Evolutionary conservation across 2,113 vertebrate species (phyloP).

Genomic region (Polypterus bichir): DNA sequence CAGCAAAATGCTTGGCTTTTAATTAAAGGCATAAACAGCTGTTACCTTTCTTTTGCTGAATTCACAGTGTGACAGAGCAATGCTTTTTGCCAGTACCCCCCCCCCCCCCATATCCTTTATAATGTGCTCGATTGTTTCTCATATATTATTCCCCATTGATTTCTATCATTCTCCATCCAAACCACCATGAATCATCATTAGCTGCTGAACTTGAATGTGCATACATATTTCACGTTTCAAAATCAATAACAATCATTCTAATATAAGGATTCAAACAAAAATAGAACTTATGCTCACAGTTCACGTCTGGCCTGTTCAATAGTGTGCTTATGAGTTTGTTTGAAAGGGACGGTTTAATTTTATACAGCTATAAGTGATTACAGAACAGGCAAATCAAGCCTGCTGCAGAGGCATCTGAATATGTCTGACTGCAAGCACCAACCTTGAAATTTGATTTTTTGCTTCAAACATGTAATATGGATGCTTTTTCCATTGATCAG

Average conservation of each 20-base stretch:
- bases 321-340: no score
- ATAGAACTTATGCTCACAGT: no score
- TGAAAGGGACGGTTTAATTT: no score
- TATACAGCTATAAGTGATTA: no score
- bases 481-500: no score
- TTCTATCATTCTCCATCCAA: constrained; percentile 48
- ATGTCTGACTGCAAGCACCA: no score
- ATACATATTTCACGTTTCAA: constrained; percentile 36
- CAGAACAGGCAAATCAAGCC: no score
- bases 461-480: no score
- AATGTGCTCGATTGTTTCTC: constrained; percentile 51
- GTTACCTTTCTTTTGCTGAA: neutral
- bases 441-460: no score
- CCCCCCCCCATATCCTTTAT: constrained; percentile 44
- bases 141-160: constrained; percentile 61
- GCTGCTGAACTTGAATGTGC: constrained; percentile 22
- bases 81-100: constrained; percentile 22
- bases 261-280: neutral
- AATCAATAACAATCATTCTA: constrained; percentile 31
- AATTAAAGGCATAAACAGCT: neutral
- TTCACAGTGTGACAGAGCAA: neutral
- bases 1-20: neutral
- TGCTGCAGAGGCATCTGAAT: no score
- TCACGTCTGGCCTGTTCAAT: no score
- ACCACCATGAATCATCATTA: constrained; percentile 43